Conservation (phyloP, 2,113 vertebrate species). For the Scopus umbretta region DNA sequence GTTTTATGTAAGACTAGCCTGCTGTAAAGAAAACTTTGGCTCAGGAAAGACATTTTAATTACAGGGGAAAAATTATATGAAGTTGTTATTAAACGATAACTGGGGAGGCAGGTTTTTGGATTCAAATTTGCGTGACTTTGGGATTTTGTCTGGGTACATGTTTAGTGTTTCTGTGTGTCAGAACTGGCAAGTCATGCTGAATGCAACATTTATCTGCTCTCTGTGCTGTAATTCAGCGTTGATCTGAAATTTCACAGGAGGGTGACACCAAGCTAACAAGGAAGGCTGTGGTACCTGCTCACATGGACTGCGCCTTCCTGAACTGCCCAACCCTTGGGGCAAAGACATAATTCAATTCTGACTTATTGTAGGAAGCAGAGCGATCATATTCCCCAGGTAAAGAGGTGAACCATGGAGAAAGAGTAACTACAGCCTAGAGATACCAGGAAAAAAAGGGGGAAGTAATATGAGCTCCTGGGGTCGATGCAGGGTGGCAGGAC, state of each 20-base stretch:
- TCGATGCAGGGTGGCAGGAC: background rate
- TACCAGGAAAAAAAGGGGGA: rapidly evolving
- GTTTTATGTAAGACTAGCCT: background rate
- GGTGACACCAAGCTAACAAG: background rate
- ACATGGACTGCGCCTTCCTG: background rate
- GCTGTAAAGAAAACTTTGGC: constrained; percentile 22
- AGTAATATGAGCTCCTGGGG: background rate
- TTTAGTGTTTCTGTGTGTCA: background rate
- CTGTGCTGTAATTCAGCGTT: background rate
- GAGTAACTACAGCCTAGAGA: background rate
- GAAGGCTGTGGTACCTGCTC: background rate
- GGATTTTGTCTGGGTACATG: background rate
- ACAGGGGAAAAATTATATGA: background rate
- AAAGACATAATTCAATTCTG: background rate
- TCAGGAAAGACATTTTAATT: constrained; percentile 19
- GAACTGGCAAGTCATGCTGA: background rate
- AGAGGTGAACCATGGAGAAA: background rate
- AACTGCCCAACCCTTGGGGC: background rate
- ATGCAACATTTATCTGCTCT: background rate
- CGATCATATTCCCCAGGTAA: background rate
- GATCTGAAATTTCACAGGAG: background rate
- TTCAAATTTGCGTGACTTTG: background rate
- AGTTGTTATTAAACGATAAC: background rate
- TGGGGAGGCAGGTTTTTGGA: background rate
- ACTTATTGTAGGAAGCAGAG: background rate